Percentiles rank a stretch among this genome's conserved stretches.
These are phyloP conservation scores for Parnassius apollo DNA, from an alignment of 2,888 invertebrate species.

Conservation along the genomic window DNA sequence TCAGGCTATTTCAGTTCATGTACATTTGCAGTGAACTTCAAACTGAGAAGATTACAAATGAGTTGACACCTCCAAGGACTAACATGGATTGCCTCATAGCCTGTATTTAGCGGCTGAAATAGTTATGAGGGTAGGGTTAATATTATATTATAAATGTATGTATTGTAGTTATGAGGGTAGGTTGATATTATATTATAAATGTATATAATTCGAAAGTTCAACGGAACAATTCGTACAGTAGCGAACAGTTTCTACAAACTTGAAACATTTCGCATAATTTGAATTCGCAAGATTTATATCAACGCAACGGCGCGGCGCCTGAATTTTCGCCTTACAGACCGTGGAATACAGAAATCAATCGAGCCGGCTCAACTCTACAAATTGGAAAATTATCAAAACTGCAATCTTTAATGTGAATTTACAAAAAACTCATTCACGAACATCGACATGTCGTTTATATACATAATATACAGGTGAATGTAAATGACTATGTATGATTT, in stretches of 20 bases:
- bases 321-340: conserved; percentile 15
- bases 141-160: background rate
- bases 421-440: too few species aligned
- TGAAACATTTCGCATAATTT: conserved; percentile 23
- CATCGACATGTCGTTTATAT: conserved; percentile 7
- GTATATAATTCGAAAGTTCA: conserved; percentile 2
- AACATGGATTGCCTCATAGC: too few species aligned
- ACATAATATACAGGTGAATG: too few species aligned
- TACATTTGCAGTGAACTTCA: too few species aligned
- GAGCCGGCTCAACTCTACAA: conserved; percentile 8
- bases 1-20: too few species aligned
- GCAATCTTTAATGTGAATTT: background rate
- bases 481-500: too few species aligned
- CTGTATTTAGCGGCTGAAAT: too few species aligned
- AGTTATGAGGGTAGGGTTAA: background rate
- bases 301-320: conserved; percentile 5
- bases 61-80: too few species aligned
- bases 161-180: too few species aligned
- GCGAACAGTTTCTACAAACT: conserved; percentile 16
- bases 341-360: conserved; percentile 23
- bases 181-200: background rate
- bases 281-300: conserved; percentile 23
- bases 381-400: conserved; percentile 20
- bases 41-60: too few species aligned
- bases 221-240: conserved; percentile 10